Conservation (phyloP, 2,888 invertebrate genomes). For the Leptogaster cylindrica region DNA sequence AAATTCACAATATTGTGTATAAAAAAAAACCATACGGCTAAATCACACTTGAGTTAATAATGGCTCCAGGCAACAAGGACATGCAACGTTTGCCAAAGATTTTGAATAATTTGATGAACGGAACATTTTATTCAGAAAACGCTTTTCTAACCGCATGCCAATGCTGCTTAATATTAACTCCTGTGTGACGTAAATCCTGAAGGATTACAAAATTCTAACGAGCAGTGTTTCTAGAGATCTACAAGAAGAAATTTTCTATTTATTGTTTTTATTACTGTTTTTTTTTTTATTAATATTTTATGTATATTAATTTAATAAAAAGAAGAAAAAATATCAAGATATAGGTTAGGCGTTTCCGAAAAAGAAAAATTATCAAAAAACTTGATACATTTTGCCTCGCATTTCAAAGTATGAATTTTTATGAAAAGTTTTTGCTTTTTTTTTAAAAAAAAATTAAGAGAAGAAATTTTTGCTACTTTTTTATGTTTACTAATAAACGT, state of each 20-base stretch:
- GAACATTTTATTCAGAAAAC: neutral
- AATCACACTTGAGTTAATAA: slow-evolving; percentile 18
- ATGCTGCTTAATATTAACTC: slow-evolving; percentile 28
- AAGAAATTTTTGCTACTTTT: slow-evolving; percentile 12
- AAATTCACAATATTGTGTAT: slow-evolving; percentile 30
- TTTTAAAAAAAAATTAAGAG: no score
- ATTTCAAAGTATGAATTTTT: slow-evolving; percentile 27
- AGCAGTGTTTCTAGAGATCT: slow-evolving; percentile 19
- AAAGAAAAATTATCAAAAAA: slow-evolving; percentile 16
- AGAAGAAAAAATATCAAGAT: no score
- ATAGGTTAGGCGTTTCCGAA: slow-evolving; percentile 7
- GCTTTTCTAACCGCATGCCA: slow-evolving; percentile 4
- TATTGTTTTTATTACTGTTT: slow-evolving; percentile 21
- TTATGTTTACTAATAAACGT: slow-evolving; percentile 8
- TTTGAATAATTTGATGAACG: slow-evolving; percentile 3
- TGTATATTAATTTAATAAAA: no score
- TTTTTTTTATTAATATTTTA: neutral
- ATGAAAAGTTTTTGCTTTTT: slow-evolving; percentile 10
- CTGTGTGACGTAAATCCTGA: neutral
- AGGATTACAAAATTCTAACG: slow-evolving; percentile 11
- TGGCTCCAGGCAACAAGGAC: slow-evolving; percentile 16
- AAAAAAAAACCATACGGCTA: neutral
- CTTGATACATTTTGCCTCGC: slow-evolving; percentile 27
- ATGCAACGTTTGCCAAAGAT: slow-evolving; percentile 29
- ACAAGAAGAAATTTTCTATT: slow-evolving; percentile 3